These are phyloP conservation scores for Cephus pygmeus DNA, from an alignment of 2,888 invertebrate species.

Conservation along the genomic window DNA sequence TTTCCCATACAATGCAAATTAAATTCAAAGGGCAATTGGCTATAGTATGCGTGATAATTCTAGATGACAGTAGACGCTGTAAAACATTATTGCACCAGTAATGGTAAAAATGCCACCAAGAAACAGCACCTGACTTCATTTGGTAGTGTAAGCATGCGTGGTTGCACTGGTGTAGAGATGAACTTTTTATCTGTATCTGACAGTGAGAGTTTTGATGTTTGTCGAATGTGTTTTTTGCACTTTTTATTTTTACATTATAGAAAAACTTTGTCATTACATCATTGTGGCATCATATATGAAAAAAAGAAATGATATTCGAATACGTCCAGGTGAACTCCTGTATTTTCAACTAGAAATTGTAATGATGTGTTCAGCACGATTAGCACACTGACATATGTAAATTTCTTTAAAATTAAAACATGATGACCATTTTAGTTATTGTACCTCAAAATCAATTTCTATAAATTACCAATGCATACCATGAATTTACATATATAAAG, in stretches of 20 bases:
- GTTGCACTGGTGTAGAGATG: conserved; percentile 57
- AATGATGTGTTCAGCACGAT: not conserved
- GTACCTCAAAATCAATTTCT: not conserved
- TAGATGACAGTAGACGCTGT: conserved; percentile 6
- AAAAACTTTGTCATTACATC: not conserved
- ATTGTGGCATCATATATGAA: not conserved
- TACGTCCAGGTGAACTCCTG: not conserved
- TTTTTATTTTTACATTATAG: not conserved
- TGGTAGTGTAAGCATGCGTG: conserved; percentile 59
- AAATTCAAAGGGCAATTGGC: not conserved
- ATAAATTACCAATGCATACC: not conserved
- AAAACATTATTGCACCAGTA: conserved; percentile 32
- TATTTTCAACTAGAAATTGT: not conserved
- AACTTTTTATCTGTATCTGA: conserved; percentile 62
- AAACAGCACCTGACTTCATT: conserved; percentile 44
- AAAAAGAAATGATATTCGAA: not conserved
- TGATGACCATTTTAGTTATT: not conserved
- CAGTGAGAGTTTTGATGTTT: conserved; percentile 66
- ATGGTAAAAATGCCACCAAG: conserved; percentile 38
- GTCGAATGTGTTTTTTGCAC: conserved; percentile 56
- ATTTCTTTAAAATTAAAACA: not conserved
- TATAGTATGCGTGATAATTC: not conserved
- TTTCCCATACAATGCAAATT: not conserved
- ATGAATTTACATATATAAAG: not conserved
- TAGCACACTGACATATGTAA: not conserved